Conservation (phyloP, 2,113 vertebrate species). For the Oncorhynchus gorbuscha region DNA sequence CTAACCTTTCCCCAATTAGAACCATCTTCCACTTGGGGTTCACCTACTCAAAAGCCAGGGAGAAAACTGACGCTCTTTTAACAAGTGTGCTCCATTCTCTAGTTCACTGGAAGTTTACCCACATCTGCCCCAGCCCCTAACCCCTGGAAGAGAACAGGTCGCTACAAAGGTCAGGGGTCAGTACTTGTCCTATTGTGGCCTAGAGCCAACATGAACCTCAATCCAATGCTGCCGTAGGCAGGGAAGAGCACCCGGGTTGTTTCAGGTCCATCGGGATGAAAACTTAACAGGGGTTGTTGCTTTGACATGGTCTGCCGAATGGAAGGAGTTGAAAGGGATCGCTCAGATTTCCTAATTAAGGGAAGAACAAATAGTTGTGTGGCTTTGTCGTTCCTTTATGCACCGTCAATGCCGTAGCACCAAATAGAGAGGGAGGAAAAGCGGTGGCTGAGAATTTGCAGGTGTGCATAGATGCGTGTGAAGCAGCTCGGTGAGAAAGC, state of each 20-base stretch:
- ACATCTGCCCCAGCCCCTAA: conserved; percentile 77
- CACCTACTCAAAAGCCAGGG: conserved; percentile 51
- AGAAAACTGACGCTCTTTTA: conserved; percentile 69
- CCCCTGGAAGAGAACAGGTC: conserved; percentile 72
- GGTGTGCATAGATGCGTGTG: conserved; percentile 64
- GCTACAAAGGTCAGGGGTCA: conserved; percentile 68
- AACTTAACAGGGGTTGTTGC: conserved; percentile 68
- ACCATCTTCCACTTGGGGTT: conserved; percentile 67
- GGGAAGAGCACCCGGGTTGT: conserved; percentile 56
- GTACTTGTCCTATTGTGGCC: conserved; percentile 68
- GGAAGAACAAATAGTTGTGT: conserved; percentile 66
- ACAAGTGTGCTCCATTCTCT: conserved; percentile 71
- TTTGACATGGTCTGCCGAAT: conserved; percentile 61
- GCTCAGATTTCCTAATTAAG: conserved; percentile 69
- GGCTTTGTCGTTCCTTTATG: conserved; percentile 68
- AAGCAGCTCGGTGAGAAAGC: conserved; percentile 45
- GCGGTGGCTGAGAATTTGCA: conserved; percentile 62
- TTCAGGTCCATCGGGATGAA: conserved; percentile 68
- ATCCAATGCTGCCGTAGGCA: conserved; percentile 52
- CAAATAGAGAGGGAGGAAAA: conserved; percentile 13
- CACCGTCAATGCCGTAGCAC: too few relatives aligned
- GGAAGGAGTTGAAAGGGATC: conserved; percentile 60
- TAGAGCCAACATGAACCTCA: conserved; percentile 61
- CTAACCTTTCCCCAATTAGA: conserved; percentile 70
- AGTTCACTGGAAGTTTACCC: conserved; percentile 72